Conservation (phyloP, 2,888 invertebrate species). For the Catocala fraxini region DNA sequence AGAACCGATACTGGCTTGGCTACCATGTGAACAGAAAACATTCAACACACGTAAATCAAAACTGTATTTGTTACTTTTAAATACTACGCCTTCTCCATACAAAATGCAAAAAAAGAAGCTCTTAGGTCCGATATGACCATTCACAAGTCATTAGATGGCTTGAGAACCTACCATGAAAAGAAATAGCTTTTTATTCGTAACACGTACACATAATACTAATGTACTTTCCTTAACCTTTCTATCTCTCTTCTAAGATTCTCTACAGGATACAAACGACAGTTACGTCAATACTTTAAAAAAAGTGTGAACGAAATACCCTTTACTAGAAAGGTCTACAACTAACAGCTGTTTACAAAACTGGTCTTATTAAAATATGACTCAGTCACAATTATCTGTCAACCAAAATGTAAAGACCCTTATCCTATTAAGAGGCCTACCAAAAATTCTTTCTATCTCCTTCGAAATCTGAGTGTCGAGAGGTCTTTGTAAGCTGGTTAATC, state of each 20-base stretch:
- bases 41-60: too few species aligned
- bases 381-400: slow-evolving; percentile 21
- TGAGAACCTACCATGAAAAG: too few species aligned
- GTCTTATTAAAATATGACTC: slow-evolving; percentile 35
- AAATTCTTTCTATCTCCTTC: slow-evolving; percentile 5
- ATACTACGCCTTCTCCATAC: too few species aligned
- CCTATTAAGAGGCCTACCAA: slow-evolving; percentile 13
- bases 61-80: too few species aligned
- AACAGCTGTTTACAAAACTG: slow-evolving; percentile 28
- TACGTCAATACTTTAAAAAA: slow-evolving; percentile 3
- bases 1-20: too few species aligned
- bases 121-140: too few species aligned
- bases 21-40: too few species aligned
- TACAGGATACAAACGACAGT: background rate
- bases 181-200: too few species aligned
- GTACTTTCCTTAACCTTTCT: slow-evolving; percentile 1
- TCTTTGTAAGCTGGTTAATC: slow-evolving; percentile 28
- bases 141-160: too few species aligned
- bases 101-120: too few species aligned
- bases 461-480: slow-evolving; percentile 20
- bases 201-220: background rate
- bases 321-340: slow-evolving; percentile 13
- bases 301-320: slow-evolving; percentile 13
- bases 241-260: background rate
- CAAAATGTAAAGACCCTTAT: slow-evolving; percentile 19